Evolutionary conservation across 2,113 vertebrate genomes (phyloP).

Genomic region (Notarius lentiginosus): DNA sequence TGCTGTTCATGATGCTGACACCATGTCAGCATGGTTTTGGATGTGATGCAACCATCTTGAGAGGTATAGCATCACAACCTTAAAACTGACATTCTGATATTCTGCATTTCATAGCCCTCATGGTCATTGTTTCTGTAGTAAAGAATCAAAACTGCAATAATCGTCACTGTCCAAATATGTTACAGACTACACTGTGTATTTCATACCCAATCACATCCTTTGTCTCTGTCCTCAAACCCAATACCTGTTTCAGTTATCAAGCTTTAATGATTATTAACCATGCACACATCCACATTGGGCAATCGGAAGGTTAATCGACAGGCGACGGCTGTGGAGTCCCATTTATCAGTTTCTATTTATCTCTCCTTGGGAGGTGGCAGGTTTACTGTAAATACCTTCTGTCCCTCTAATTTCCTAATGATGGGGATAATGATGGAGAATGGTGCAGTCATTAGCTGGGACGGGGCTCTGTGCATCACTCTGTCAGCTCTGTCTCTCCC

Average conservation of each 20-base stretch:
- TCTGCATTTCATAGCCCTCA: not conserved
- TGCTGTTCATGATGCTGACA: not conserved
- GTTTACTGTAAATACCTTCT: constrained; percentile 99
- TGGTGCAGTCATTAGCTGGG: constrained; percentile 97
- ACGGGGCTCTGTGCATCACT: constrained; percentile 98
- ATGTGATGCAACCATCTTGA: not conserved
- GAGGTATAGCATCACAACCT: too few relatives aligned
- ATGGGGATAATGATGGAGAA: constrained; percentile 99
- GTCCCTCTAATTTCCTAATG: constrained; percentile 99
- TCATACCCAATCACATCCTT: not conserved
- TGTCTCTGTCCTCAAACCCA: constrained; percentile 8
- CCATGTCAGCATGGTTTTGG: not conserved
- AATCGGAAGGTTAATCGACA: constrained; percentile 98
- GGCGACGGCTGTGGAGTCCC: constrained; percentile 88
- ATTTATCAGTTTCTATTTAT: constrained; percentile 99
- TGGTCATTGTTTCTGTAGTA: not conserved
- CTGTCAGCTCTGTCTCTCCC: constrained; percentile 92
- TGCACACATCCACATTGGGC: constrained; percentile 87
- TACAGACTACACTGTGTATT: not conserved
- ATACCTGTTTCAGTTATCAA: constrained; percentile 82
- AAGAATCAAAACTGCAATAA: not conserved
- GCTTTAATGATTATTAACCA: constrained; percentile 93
- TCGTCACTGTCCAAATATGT: not conserved
- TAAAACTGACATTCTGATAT: not conserved
- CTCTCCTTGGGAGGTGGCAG: constrained; percentile 99